These are phyloP conservation scores for Aphelocoma californica DNA, from an alignment of 2,797 vertebrate species.

Conservation along the genomic window DNA sequence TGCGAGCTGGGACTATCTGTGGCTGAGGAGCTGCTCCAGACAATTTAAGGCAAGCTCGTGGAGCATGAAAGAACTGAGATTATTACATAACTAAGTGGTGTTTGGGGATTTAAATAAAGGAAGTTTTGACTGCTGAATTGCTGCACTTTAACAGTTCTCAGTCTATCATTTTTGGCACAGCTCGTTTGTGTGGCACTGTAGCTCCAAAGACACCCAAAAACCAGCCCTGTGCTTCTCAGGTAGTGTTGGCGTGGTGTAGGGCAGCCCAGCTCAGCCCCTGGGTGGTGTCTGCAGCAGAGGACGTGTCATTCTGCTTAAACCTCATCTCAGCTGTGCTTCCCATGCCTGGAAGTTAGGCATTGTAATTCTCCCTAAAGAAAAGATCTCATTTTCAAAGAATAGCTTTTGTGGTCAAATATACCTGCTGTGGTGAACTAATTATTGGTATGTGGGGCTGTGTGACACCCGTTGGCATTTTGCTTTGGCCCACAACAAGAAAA, in stretches of 20 bases:
- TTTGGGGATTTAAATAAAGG: slow-evolving; percentile 70
- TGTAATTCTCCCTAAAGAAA: not conserved
- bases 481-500: slow-evolving; percentile 24
- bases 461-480: not conserved
- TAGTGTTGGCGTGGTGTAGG: not conserved
- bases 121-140: slow-evolving; percentile 70
- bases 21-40: slow-evolving; percentile 34
- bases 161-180: slow-evolving; percentile 71
- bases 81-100: slow-evolving; percentile 57
- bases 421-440: slow-evolving; percentile 32
- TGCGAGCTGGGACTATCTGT: not conserved
- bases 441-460: not conserved
- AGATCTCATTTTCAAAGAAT: not conserved
- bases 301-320: not conserved
- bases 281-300: not conserved
- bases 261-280: not conserved
- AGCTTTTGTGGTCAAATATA: not conserved
- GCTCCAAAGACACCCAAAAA: slow-evolving; percentile 18
- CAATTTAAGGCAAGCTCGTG: slow-evolving; percentile 15
- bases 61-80: slow-evolving; percentile 39
- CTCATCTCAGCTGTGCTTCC: not conserved
- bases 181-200: not conserved
- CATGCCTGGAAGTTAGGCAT: not conserved
- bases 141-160: slow-evolving; percentile 48
- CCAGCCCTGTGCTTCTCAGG: not conserved